A percentile compares a stretch with the other conserved stretches of the same genome.
Conservation (phyloP, 2,113 vertebrate species). For the Anguilla japonica region DNA sequence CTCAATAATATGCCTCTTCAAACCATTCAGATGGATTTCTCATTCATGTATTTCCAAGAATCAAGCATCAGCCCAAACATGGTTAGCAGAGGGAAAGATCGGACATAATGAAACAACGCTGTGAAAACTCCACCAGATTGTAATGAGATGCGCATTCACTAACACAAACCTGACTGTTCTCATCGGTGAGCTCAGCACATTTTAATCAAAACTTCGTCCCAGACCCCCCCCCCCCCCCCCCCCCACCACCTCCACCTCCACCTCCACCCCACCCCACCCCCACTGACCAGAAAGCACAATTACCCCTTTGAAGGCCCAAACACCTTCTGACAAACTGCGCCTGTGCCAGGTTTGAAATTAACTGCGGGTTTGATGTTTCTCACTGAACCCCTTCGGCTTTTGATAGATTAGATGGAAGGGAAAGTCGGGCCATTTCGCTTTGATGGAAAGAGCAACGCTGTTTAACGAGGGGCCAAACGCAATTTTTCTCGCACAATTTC, state of each 20-base stretch:
- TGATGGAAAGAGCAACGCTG: neutral
- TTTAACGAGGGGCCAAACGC: neutral
- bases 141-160: neutral
- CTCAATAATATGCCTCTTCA: too few relatives aligned
- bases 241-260: neutral
- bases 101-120: too few relatives aligned
- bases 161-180: neutral
- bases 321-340: neutral
- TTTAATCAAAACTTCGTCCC: neutral
- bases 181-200: neutral
- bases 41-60: too few relatives aligned
- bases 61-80: too few relatives aligned
- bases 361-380: neutral
- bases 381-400: neutral
- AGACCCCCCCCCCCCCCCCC: too few relatives aligned
- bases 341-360: slow-evolving; percentile 1
- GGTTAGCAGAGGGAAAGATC: too few relatives aligned
- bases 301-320: neutral
- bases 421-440: neutral
- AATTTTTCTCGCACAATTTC: neutral
- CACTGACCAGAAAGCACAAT: neutral
- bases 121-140: neutral
- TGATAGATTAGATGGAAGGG: neutral
- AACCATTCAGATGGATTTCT: too few relatives aligned
- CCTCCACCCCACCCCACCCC: neutral